Conservation (phyloP, 2,888 invertebrate species). For the Arctia plantaginis region DNA sequence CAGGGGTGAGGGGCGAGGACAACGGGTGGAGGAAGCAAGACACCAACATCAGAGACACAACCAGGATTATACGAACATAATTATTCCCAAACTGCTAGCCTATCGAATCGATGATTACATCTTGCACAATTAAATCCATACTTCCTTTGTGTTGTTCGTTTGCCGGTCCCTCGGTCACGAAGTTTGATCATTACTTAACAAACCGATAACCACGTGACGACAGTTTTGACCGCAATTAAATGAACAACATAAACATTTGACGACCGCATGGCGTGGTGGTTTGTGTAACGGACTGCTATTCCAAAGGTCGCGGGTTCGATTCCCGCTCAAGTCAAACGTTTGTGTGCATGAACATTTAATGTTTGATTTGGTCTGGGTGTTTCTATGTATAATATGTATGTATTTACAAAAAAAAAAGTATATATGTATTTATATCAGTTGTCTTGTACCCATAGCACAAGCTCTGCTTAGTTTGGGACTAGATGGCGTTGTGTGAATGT, state of each 20-base stretch:
- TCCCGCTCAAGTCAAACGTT: no score
- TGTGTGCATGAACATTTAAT: no score
- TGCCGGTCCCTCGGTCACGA: constrained; percentile 35
- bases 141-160: constrained; percentile 44
- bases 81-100: constrained; percentile 62
- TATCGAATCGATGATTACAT: constrained; percentile 51
- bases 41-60: constrained; percentile 53
- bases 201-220: constrained; percentile 28
- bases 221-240: constrained; percentile 37
- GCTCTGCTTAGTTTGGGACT: no score
- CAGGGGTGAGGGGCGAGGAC: constrained; percentile 58
- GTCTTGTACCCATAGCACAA: no score
- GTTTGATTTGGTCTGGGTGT: no score
- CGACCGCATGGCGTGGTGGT: no score
- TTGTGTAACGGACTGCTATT: no score
- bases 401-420: no score
- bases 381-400: no score
- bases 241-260: constrained; percentile 45
- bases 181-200: constrained; percentile 40
- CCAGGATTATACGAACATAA: constrained; percentile 58
- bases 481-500: no score
- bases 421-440: no score
- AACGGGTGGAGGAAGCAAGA: constrained; percentile 26
- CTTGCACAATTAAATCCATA: constrained; percentile 53
- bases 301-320: no score